Conservation (phyloP, 2,888 invertebrate genomes). For the Athalia rosae region DNA sequence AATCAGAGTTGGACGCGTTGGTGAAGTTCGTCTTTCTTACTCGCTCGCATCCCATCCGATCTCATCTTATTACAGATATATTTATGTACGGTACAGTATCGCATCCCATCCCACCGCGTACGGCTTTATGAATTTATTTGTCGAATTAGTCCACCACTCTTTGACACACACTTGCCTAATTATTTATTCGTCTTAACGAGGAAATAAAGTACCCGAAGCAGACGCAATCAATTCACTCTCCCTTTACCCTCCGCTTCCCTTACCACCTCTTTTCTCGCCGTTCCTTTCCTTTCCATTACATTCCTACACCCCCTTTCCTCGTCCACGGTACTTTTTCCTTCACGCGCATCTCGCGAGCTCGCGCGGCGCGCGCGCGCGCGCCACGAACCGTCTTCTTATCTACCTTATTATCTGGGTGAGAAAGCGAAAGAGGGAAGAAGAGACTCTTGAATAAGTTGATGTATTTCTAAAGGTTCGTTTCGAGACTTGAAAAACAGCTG, state of each 20-base stretch:
- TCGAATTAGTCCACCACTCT: constrained; percentile 39
- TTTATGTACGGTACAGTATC: neutral
- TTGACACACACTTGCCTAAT: constrained; percentile 40
- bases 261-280: no score
- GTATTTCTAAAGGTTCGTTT: constrained; percentile 32
- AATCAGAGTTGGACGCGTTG: constrained; percentile 55
- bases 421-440: constrained; percentile 34
- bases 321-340: no score
- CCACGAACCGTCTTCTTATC: constrained; percentile 15
- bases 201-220: constrained; percentile 42
- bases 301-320: no score
- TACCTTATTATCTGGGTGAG: constrained; percentile 35
- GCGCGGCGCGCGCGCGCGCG: no score
- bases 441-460: constrained; percentile 24
- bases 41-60: no score
- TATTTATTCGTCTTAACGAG: constrained; percentile 45
- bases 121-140: constrained; percentile 43
- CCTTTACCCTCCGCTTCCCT: neutral
- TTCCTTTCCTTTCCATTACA: no score
- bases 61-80: neutral
- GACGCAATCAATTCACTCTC: constrained; percentile 43
- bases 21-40: neutral
- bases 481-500: constrained; percentile 14
- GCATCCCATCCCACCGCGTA: neutral
- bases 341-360: no score